Evolutionary conservation across 92 coral and sea anemone species (phyloP), one percentile per base, ranked within the genome.

Genomic region (Siderastrea siderea): DNA sequence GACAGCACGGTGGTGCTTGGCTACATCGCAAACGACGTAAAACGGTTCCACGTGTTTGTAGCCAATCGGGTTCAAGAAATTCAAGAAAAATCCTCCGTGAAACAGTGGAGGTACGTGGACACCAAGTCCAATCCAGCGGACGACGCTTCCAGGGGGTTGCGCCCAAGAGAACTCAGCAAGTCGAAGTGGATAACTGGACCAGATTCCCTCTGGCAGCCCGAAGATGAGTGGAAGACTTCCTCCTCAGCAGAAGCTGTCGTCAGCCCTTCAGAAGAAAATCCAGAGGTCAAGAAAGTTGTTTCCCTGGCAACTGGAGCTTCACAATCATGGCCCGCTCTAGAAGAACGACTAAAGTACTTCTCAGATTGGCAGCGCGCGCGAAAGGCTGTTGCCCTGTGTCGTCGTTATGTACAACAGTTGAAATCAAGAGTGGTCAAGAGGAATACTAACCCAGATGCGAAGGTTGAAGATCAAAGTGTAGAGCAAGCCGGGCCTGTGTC

Each of bases 41-140:
- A 26, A 26, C 38, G 38, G 38, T 26, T 26, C 38, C 38, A 26
- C 38, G 38, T 26, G 38, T 26, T 26, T 26, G 38, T 26, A 26
- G 38, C 38, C 38, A 26, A 26, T 26, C 38, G 38, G 38, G 38
- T 26, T 26, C 38, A 26, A 26, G 38, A 26, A 26, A 26, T 26
- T 26, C 38, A 26, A 26, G 38, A 26, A 26, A 26, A 26, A 26
- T 26, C 38, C 38, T 26, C 38, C 38, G 38, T 26, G 38, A 26
- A 26, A 26, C 38, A 26, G 62, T 86, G 84, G 38, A 26, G 38
- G 38, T 26, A 26, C 38, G 38, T 26, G 53, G 90, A 86, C 26
- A 71, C 71, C 51, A 57, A 84, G 71, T 74, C 90, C 88, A 84
- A 84, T 74, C 90, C 88, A 11, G 88, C 88, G 6, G 82, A 85